phyloP scores from a whole-genome alignment of 2,113 vertebrate species.

The Hypocryptadius cinnamomeus region DNA sequence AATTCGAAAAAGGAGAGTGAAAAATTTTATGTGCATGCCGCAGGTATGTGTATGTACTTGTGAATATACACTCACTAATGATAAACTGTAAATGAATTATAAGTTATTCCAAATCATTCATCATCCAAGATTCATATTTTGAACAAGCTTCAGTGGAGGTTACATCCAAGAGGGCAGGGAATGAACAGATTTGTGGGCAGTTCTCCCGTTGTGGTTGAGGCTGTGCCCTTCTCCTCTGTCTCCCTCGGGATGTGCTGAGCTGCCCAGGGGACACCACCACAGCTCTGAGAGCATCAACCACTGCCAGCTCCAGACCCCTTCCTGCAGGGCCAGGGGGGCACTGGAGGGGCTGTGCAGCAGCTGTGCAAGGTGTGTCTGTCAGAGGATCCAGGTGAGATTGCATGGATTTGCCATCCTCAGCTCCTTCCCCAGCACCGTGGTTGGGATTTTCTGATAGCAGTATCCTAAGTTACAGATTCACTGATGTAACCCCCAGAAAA shows the following conservation, averaged over 20 bases:
- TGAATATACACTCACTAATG: background rate
- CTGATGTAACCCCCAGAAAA: background rate
- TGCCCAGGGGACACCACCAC: background rate
- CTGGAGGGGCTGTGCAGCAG: background rate
- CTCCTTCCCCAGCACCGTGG: fast-evolving
- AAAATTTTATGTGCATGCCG: fast-evolving
- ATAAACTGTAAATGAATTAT: background rate
- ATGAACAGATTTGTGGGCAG: background rate
- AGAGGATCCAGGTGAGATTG: background rate
- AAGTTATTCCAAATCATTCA: background rate
- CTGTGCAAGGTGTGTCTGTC: background rate
- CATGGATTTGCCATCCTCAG: background rate
- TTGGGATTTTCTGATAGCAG: background rate
- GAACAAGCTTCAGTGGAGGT: background rate
- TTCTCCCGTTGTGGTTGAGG: background rate
- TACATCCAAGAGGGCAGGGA: background rate
- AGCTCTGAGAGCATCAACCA: background rate
- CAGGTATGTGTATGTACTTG: background rate
- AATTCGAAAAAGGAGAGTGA: background rate
- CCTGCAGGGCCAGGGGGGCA: background rate
- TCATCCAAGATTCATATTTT: background rate
- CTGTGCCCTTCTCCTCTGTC: background rate
- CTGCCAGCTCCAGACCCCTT: background rate
- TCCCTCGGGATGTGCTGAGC: background rate
- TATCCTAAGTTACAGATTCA: background rate